Conservation (phyloP, 2,888 invertebrate genomes). For the Perdita meconis region DNA sequence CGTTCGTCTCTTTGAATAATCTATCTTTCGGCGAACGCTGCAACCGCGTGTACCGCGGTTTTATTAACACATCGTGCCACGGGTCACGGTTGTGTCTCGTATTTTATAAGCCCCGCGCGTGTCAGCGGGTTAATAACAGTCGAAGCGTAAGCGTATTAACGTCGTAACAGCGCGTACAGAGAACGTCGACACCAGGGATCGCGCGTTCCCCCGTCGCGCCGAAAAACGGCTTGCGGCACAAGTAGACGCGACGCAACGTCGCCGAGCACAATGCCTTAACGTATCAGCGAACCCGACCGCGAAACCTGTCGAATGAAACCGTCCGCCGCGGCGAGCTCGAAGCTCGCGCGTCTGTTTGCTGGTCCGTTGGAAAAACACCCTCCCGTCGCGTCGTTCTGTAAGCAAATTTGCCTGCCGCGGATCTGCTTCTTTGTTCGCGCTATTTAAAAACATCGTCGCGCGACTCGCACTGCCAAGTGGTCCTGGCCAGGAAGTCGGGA, state of each 20-base stretch:
- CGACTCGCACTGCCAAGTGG: background rate
- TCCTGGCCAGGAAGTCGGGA: background rate
- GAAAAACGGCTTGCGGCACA: too few species aligned
- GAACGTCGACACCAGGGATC: too few species aligned
- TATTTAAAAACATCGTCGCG: constrained; percentile 29
- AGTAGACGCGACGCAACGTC: too few species aligned
- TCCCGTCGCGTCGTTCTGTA: background rate
- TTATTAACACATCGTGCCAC: constrained; percentile 24
- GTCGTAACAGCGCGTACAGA: too few species aligned
- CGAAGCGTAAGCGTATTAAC: too few species aligned
- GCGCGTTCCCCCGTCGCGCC: too few species aligned
- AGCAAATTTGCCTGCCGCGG: constrained; percentile 27
- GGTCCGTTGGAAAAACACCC: too few species aligned
- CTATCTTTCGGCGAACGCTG: background rate
- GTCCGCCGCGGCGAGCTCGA: too few species aligned
- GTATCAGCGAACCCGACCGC: too few species aligned
- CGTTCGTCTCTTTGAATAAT: constrained; percentile 2
- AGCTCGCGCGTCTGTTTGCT: background rate
- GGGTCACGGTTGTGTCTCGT: background rate
- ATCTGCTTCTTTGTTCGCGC: constrained; percentile 20
- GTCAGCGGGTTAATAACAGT: too few species aligned
- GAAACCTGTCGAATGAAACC: too few species aligned
- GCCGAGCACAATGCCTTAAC: too few species aligned
- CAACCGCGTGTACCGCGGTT: constrained; percentile 10
- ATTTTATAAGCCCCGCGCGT: constrained; percentile 14